Conservation (phyloP, 1,140 invertebrate species). For the Drusus annulatus region DNA sequence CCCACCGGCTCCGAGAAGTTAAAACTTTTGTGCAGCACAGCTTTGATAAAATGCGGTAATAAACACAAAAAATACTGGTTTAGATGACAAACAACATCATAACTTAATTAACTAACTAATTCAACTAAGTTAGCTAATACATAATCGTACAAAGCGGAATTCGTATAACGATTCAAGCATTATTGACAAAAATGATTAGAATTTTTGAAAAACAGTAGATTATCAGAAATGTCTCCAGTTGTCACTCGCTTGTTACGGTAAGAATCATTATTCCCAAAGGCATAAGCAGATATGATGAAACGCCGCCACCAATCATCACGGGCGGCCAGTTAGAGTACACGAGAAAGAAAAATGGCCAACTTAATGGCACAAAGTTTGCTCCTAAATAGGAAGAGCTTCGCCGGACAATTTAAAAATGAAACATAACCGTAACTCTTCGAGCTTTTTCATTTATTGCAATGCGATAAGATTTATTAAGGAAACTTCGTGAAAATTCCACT, state of each 20-base stretch:
- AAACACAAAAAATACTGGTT: too few relatives aligned
- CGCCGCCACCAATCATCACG: neutral
- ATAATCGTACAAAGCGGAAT: too few relatives aligned
- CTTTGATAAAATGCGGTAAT: too few relatives aligned
- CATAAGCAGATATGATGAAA: slow-evolving; percentile 13
- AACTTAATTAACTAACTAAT: too few relatives aligned
- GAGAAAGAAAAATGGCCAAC: slow-evolving; percentile 9
- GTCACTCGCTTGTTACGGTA: neutral
- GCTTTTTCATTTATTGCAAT: too few relatives aligned
- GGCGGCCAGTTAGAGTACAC: neutral
- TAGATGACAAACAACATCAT: too few relatives aligned
- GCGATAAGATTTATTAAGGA: too few relatives aligned
- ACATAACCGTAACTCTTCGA: neutral
- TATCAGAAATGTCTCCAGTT: neutral
- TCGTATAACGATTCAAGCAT: neutral
- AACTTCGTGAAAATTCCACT: too few relatives aligned
- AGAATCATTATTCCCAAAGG: neutral
- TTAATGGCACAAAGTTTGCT: neutral
- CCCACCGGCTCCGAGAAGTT: too few relatives aligned
- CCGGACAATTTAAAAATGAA: neutral
- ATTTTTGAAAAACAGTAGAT: too few relatives aligned
- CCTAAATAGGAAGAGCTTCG: neutral
- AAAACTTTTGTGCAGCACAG: too few relatives aligned
- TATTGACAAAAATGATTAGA: neutral
- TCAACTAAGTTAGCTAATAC: too few relatives aligned